phyloP scores from a whole-genome alignment of 2,113 vertebrate genomes.

The Puntigrus tetrazona region DNA sequence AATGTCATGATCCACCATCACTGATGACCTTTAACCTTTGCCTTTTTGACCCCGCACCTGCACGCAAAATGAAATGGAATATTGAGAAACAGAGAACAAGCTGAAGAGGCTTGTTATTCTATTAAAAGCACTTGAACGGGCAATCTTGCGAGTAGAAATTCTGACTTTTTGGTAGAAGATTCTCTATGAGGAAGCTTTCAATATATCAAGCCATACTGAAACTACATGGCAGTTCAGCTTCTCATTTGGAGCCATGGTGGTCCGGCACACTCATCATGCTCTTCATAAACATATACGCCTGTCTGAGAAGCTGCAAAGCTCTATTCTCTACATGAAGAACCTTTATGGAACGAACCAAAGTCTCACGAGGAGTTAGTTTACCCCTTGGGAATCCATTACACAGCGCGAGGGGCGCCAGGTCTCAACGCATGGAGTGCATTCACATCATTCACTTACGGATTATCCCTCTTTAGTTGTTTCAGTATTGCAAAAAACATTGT shows the following conservation, averaged over 20 bases:
- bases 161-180: too few relatives aligned
- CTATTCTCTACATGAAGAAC: slow-evolving; percentile 45
- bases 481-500: not conserved
- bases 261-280: too few relatives aligned
- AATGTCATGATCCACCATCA: slow-evolving; percentile 69
- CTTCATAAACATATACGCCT: not conserved
- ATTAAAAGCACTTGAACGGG: not conserved
- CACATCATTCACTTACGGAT: not conserved
- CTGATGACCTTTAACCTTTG: slow-evolving; percentile 57
- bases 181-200: too few relatives aligned
- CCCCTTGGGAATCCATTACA: slow-evolving; percentile 52
- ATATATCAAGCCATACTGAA: too few relatives aligned
- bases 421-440: not conserved
- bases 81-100: not conserved
- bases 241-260: too few relatives aligned
- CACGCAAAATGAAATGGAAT: not conserved
- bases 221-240: too few relatives aligned
- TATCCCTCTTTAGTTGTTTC: not conserved
- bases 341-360: slow-evolving; percentile 46
- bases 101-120: not conserved
- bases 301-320: not conserved
- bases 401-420: slow-evolving; percentile 41
- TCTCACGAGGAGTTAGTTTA: slow-evolving; percentile 49
- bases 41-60: not conserved
- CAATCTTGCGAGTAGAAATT: not conserved